Evolutionary conservation across 2,113 vertebrate species (phyloP).

Genomic region (Pachyramphus minor): DNA sequence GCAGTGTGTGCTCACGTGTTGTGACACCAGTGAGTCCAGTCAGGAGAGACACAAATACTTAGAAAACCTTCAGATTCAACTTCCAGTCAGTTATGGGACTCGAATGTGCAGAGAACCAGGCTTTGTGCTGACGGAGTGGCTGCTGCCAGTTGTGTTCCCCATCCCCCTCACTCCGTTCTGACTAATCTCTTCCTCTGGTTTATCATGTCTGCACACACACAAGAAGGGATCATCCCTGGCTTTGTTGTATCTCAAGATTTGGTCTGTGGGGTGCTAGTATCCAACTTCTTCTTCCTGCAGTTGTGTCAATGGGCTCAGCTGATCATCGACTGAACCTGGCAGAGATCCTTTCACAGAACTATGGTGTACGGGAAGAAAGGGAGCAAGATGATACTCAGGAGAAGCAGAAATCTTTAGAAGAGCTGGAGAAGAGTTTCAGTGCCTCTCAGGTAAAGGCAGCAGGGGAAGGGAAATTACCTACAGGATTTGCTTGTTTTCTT

Average conservation of each 20-base stretch:
- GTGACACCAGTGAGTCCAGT: not conserved
- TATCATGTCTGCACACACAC: not conserved
- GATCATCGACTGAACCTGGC: constrained; percentile 76
- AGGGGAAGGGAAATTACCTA: not conserved
- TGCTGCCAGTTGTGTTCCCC: not conserved
- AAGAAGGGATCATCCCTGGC: not conserved
- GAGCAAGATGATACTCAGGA: constrained; percentile 31
- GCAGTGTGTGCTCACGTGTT: not conserved
- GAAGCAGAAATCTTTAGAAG: constrained; percentile 73
- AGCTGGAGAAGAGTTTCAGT: constrained; percentile 74
- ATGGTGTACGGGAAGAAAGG: constrained; percentile 71
- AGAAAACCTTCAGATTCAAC: not conserved
- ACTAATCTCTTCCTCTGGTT: not conserved
- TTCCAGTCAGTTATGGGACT: not conserved
- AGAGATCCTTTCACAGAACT: constrained; percentile 79
- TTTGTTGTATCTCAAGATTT: not conserved
- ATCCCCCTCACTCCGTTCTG: not conserved
- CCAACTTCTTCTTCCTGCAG: constrained; percentile 20
- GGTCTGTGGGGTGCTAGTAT: not conserved
- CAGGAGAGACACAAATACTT: not conserved
- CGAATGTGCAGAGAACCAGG: not conserved
- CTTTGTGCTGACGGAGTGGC: not conserved
- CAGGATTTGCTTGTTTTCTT: not conserved
- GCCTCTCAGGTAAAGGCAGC: constrained; percentile 65
- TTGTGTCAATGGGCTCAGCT: constrained; percentile 79